Percentiles rank a stretch among this genome's conserved stretches.
Conservation (phyloP, 2,888 invertebrate genomes). For the Thera obeliscata region DNA sequence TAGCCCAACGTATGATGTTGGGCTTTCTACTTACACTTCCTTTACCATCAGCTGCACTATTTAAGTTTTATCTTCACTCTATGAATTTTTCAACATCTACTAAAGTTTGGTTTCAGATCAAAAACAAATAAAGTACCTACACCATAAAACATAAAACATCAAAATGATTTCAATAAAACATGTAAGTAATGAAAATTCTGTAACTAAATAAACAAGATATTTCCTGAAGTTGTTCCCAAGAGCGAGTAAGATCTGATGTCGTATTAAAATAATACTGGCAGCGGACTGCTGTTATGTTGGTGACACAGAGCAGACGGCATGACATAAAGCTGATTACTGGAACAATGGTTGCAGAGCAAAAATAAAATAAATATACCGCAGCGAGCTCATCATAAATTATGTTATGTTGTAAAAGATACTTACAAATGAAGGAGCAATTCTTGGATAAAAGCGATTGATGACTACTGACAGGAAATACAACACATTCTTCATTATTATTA, state of each 20-base stretch:
- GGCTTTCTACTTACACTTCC: neutral
- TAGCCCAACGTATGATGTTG: neutral
- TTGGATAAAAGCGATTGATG: neutral
- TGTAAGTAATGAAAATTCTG: conserved; percentile 5
- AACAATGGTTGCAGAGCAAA: conserved; percentile 6
- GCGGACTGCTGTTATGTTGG: neutral
- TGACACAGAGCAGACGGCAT: conserved; percentile 7
- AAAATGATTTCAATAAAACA: no score
- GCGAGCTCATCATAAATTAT: neutral
- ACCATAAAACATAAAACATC: conserved; percentile 17
- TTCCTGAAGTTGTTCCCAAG: conserved; percentile 11
- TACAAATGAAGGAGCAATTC: neutral
- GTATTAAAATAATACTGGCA: neutral
- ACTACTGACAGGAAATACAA: neutral
- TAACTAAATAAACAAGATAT: conserved; percentile 12
- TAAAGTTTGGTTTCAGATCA: conserved; percentile 19
- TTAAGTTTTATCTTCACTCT: no score
- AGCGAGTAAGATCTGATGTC: neutral
- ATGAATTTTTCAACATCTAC: conserved; percentile 3
- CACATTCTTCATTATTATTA: neutral
- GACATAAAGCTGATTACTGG: conserved; percentile 4
- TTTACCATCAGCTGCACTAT: no score
- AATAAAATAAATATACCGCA: neutral
- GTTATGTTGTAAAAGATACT: neutral
- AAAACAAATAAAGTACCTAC: conserved; percentile 8